Conservation (phyloP, 2,888 invertebrate genomes). For the Exocentrus adspersus region DNA sequence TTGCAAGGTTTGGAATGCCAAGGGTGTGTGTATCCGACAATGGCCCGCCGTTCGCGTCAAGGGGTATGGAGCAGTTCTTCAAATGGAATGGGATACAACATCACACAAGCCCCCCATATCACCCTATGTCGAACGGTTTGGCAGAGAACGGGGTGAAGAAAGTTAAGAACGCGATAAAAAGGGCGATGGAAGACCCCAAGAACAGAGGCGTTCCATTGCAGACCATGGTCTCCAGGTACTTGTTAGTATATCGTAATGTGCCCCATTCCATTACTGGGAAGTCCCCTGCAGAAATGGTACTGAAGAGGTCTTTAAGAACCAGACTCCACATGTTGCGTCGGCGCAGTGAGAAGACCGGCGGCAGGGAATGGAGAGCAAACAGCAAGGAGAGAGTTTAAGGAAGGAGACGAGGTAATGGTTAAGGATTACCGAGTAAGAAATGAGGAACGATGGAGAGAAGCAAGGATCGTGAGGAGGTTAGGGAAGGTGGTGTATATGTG, state of each 20-base stretch:
- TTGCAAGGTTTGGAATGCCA: neutral
- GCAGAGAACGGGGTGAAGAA: neutral
- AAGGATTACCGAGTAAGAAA: neutral
- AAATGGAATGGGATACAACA: neutral
- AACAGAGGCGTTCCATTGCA: neutral
- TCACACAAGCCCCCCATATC: neutral
- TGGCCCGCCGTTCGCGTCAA: neutral
- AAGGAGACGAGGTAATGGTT: neutral
- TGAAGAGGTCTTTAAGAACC: neutral
- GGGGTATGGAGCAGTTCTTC: neutral
- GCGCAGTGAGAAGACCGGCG: neutral
- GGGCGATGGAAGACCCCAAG: neutral
- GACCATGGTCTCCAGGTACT: neutral
- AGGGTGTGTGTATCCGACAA: neutral
- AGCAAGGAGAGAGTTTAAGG: neutral
- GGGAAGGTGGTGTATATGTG: neutral
- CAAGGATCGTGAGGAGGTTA: neutral
- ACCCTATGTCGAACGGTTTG: neutral
- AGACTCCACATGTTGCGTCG: neutral
- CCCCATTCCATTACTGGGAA: neutral
- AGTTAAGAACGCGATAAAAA: neutral
- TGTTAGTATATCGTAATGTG: neutral
- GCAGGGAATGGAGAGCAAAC: neutral
- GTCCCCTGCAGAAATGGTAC: neutral
- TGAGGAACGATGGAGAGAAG: neutral